Conservation (phyloP, 2,797 vertebrate species). For the Rhynchotus rufescens region DNA sequence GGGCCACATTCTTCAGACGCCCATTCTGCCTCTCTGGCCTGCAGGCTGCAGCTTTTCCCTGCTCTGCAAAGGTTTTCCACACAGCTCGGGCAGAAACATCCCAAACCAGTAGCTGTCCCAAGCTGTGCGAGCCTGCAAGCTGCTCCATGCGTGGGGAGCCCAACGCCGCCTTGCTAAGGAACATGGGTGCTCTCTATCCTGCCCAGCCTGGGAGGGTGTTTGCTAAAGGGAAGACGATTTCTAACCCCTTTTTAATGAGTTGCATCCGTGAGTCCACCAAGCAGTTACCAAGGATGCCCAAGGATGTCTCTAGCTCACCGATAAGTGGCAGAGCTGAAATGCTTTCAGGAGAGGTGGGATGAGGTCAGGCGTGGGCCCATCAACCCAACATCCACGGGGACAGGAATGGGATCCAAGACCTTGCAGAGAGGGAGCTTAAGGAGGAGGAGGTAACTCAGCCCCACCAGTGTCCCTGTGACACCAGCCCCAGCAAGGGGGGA, state of each 20-base stretch:
- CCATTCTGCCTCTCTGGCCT: not conserved
- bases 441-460: not conserved
- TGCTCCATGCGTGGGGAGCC: rapidly evolving
- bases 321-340: not conserved
- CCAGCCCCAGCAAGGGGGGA: not conserved
- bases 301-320: not conserved
- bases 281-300: too few relatives aligned
- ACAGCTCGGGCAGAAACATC: not conserved
- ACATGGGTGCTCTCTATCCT: rapidly evolving
- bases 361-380: rapidly evolving
- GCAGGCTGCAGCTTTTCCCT: not conserved
- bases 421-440: not conserved
- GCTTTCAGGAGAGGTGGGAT: not conserved
- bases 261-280: not conserved
- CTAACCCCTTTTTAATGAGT: not conserved
- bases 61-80: not conserved
- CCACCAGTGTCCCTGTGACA: not conserved
- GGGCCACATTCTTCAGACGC: not conserved
- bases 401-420: not conserved
- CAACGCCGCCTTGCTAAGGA: not conserved
- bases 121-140: not conserved
- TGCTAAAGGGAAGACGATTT: not conserved
- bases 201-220: not conserved
- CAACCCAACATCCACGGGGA: not conserved
- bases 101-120: rapidly evolving